Percentiles rank a stretch among this genome's conserved stretches.
Conservation (phyloP, 1,140 invertebrate species). For the Bombus terrestris region DNA sequence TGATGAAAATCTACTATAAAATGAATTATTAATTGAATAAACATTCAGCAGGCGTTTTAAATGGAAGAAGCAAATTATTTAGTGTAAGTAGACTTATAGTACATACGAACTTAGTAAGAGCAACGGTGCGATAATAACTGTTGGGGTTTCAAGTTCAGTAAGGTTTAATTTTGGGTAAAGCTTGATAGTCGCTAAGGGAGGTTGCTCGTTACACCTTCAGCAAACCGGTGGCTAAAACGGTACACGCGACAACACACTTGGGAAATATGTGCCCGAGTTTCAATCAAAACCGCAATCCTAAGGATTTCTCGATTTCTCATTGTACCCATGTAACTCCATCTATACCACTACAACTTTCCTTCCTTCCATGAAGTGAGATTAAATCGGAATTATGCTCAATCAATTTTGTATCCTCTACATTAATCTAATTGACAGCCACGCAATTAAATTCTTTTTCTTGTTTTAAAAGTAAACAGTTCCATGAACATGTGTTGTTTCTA, state of each 20-base stretch:
- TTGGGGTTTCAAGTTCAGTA: conserved; percentile 63
- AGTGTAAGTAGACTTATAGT: conserved; percentile 9
- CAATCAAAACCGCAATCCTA: conserved; percentile 63
- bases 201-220: conserved; percentile 62
- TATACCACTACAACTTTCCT: background rate
- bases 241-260: conserved; percentile 70
- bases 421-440: background rate
- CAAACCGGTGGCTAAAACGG: conserved; percentile 65
- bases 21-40: background rate
- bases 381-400: conserved; percentile 1
- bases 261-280: conserved; percentile 71
- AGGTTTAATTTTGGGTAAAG: conserved; percentile 72
- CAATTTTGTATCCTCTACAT: background rate
- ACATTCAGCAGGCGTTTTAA: background rate
- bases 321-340: background rate
- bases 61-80: background rate
- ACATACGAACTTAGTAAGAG: conserved; percentile 10
- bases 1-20: background rate
- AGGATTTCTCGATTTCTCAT: conserved; percentile 44
- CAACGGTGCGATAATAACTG: conserved; percentile 66
- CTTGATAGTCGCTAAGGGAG: conserved; percentile 70
- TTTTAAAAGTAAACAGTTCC: background rate
- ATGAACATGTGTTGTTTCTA: background rate
- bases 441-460: background rate
- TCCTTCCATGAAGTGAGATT: background rate